A percentile compares a stretch with the other conserved stretches of the same genome.
Conservation (phyloP, 2,797 vertebrate species). For the Clamator glandarius region DNA sequence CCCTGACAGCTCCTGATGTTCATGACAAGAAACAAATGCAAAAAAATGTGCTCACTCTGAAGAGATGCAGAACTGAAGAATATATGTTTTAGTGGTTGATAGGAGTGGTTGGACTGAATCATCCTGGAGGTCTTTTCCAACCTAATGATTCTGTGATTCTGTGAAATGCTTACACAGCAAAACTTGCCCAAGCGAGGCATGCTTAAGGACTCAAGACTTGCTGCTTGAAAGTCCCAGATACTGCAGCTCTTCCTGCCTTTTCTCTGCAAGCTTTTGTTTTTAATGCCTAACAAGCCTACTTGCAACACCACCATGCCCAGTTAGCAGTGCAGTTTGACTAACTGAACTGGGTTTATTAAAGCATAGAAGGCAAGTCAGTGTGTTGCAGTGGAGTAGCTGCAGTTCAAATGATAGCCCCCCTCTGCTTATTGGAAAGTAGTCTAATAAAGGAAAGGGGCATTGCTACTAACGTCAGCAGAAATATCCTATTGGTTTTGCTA, state of each 20-base stretch:
- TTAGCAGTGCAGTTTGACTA: not conserved
- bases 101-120: too few species aligned
- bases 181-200: not conserved
- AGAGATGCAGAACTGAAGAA: not conserved
- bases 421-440: not conserved
- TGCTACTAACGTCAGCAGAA: not conserved
- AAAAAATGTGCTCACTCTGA: not conserved
- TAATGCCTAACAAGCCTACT: not conserved
- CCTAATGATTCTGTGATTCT: too few species aligned
- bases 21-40: not conserved
- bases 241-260: not conserved
- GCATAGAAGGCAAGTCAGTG: not conserved
- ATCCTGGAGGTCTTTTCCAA: too few species aligned
- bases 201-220: not conserved
- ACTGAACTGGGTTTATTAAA: not conserved
- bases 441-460: not conserved
- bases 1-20: conserved; percentile 29
- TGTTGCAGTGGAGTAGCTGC: not conserved
- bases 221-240: not conserved
- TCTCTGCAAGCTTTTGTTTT: not conserved
- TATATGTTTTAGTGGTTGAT: not conserved
- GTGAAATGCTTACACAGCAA: not conserved
- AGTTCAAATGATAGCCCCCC: not conserved
- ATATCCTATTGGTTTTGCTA: not conserved
- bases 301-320: not conserved